A percentile compares a stretch with the other conserved stretches of the same genome.
Evolutionary conservation across 2,888 invertebrate genomes (phyloP).

Genomic region (Seira sanloemensis): DNA sequence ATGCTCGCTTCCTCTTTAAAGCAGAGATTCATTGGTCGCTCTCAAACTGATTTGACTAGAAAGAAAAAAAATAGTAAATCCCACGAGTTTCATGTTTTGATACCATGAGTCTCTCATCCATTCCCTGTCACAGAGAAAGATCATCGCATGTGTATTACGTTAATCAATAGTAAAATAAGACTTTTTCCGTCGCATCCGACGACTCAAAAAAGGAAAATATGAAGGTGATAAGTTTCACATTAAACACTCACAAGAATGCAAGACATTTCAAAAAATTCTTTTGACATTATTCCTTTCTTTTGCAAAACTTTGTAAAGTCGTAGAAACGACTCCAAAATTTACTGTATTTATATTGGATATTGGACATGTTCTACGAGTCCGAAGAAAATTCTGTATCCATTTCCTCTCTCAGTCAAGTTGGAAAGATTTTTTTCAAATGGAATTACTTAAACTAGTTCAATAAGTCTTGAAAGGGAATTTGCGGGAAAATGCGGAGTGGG

Average conservation of each 20-base stretch:
- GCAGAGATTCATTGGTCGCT: not conserved
- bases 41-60: constrained; percentile 2
- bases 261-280: constrained; percentile 10
- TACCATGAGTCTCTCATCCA: constrained; percentile 64
- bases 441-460: not conserved
- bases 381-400: not conserved
- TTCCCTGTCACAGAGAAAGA: constrained; percentile 52
- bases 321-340: no score
- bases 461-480: not conserved
- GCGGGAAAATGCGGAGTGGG: constrained; percentile 52
- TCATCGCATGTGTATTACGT: not conserved
- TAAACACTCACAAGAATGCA: no score
- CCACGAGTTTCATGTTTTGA: constrained; percentile 67
- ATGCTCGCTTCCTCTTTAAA: no score
- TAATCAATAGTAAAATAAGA: not conserved
- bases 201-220: not conserved
- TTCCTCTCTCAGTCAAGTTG: not conserved
- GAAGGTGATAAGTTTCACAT: constrained; percentile 46
- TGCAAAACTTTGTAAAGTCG: not conserved
- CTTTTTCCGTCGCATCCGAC: not conserved
- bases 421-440: no score
- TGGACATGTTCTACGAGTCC: not conserved
- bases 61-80: constrained; percentile 35
- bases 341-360: not conserved
- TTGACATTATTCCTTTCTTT: not conserved